Evolutionary conservation across 92 coral and sea anemone species (phyloP), one percentile per base, ranked within the genome.

Genomic region (Hydrozoanthus gracilis): DNA sequence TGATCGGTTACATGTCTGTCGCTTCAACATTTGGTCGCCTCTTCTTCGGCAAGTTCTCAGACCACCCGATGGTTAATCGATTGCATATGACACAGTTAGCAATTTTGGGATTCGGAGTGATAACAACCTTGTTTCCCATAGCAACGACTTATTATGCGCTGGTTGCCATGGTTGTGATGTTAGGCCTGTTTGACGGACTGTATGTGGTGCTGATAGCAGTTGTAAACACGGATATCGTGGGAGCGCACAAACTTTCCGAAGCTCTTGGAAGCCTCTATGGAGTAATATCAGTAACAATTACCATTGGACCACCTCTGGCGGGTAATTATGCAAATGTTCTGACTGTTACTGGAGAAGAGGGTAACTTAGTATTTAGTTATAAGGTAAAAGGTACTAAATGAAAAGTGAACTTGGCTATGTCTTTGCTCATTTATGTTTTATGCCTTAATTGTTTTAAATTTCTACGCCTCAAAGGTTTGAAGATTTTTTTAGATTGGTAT

Each of bases 291-390:
- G 66, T 94, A 7, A 88, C 98, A 11, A 74, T 95, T 47, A 92
- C 93, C n/a, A 87, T 94, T 44, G 99, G 99, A 50, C 98, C 99
- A 44, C 99, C 99, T 11, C 72, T 90, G 51, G 99, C 99, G n/a
- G 99, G 99, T 96, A 92, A 6, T 79, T 76, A 8, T 17, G 39
- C 39, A 2, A 27, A 27, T 27, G 2, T 2, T 27, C 39, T 27
- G 39, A 27, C 39, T 27, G 39, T 27, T n/a, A n/a, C n/a, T n/a
- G n/a, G n/a, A 27, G 39, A n/a, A n/a, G n/a, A n/a, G 39, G 39
- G 39, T 27, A 27, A 27, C 39, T 27, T 27, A 27, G 39, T 27
- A 27, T 27, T 27, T 2, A 2, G 39, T 27, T 27, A 27, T 27
- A 27, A 27, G 39, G 39, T 27, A 27, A 27, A 27, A 27, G 39